Evolutionary conservation across 1,140 invertebrate genomes (phyloP).

Genomic region (Oscheius sp.): DNA sequence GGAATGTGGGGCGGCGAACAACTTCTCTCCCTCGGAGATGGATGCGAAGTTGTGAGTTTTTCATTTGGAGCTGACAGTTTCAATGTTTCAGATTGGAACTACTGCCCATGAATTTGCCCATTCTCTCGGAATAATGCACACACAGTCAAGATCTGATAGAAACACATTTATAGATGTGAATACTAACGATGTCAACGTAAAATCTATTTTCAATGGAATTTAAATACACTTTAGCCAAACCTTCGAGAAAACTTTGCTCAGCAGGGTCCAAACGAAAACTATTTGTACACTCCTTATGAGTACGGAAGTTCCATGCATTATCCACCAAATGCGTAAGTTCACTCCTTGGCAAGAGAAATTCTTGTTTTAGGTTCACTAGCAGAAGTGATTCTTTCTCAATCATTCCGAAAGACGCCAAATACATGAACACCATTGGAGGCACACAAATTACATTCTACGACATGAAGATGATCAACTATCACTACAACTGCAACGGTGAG

Average conservation of each 20-base stretch:
- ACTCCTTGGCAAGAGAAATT: too few relatives aligned
- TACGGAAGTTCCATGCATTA: conserved; percentile 29
- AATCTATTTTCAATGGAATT: too few relatives aligned
- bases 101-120: conserved; percentile 14
- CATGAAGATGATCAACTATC: too few relatives aligned
- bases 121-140: background rate
- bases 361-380: too few relatives aligned
- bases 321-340: too few relatives aligned
- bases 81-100: background rate
- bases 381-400: too few relatives aligned
- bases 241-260: conserved; percentile 13
- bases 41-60: conserved; percentile 17
- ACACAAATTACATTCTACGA: too few relatives aligned
- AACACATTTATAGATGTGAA: background rate
- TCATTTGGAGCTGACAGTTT: background rate
- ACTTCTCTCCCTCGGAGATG: conserved; percentile 17
- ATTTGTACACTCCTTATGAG: conserved; percentile 8
- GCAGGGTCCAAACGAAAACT: background rate
- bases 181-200: background rate
- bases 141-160: conserved; percentile 12
- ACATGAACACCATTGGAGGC: too few relatives aligned
- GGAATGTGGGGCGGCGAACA: conserved; percentile 33
- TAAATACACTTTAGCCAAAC: too few relatives aligned
- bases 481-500: too few relatives aligned
- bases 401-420: too few relatives aligned